These are phyloP conservation scores for Amblyjoppa fuscipennis DNA, from an alignment of 2,888 invertebrate genomes.

Conservation along the genomic window DNA sequence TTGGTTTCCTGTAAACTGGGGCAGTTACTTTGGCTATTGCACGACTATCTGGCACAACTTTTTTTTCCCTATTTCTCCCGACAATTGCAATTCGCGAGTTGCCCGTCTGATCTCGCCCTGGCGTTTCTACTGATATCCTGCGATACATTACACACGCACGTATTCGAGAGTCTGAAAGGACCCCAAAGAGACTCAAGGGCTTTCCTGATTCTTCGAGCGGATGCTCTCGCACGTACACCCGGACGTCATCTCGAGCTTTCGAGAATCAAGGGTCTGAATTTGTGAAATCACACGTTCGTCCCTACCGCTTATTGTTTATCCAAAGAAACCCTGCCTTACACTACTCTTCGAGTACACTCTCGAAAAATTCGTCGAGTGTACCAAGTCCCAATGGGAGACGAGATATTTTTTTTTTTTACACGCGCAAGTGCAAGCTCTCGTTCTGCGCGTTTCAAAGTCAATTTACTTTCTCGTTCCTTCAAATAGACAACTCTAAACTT, in stretches of 20 bases:
- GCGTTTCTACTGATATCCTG: neutral
- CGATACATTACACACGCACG: neutral
- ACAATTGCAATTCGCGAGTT: neutral
- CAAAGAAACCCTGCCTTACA: neutral
- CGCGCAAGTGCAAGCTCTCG: neutral
- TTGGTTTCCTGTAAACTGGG: neutral
- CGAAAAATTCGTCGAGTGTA: conserved; percentile 20
- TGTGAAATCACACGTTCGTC: conserved; percentile 34
- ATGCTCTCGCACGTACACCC: conserved; percentile 32
- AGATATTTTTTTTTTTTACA: neutral
- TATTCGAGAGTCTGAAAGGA: neutral
- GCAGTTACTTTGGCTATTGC: neutral
- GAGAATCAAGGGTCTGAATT: conserved; percentile 36
- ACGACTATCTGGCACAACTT: neutral
- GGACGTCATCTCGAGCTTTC: conserved; percentile 1
- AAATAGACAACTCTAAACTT: neutral
- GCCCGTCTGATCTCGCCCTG: neutral
- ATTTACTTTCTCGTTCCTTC: neutral
- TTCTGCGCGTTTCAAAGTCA: neutral
- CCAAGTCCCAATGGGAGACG: no score
- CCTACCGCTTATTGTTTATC: neutral
- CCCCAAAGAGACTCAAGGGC: conserved; percentile 23
- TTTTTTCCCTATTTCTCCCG: neutral
- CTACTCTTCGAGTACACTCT: conserved; percentile 12
- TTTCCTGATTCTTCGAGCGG: conserved; percentile 9